These are phyloP conservation scores for Lithophane ornitopus DNA, from an alignment of 2,888 invertebrate genomes.

Conservation along the genomic window DNA sequence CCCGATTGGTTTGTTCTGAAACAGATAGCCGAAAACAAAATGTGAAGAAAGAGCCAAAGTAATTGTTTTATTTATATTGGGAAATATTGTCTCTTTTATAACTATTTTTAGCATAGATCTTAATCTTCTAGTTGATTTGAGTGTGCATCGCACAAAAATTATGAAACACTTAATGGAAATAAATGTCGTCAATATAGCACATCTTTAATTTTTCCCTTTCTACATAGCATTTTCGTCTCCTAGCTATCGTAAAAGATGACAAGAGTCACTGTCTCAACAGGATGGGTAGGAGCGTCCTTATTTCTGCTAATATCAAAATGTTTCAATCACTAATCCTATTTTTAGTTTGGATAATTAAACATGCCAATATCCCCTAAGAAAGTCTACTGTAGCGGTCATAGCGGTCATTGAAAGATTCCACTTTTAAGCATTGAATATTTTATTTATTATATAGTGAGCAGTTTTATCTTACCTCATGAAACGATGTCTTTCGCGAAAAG, in stretches of 20 bases:
- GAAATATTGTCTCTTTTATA: background rate
- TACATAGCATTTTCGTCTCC: background rate
- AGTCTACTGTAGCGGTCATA: background rate
- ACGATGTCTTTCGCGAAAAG: background rate
- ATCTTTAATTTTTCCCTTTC: conserved; percentile 8
- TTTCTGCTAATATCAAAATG: background rate
- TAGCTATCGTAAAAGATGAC: background rate
- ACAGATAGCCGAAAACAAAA: background rate
- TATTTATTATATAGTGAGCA: background rate
- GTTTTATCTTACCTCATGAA: background rate
- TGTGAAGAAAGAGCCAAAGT: background rate
- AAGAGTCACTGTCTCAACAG: background rate
- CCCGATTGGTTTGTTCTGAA: background rate
- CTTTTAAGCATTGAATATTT: background rate
- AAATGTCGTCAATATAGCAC: conserved; percentile 5
- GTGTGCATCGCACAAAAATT: background rate
- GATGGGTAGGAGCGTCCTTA: background rate
- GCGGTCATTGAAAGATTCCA: too few relatives aligned
- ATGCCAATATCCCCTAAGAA: background rate
- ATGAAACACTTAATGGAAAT: conserved; percentile 9
- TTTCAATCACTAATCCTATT: too few relatives aligned
- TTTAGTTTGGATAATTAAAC: background rate
- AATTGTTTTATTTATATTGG: background rate
- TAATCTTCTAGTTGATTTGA: background rate
- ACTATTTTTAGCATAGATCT: background rate